These are phyloP conservation scores for Lepidurus apus DNA, from an alignment of 1,140 invertebrate species.

Conservation along the genomic window DNA sequence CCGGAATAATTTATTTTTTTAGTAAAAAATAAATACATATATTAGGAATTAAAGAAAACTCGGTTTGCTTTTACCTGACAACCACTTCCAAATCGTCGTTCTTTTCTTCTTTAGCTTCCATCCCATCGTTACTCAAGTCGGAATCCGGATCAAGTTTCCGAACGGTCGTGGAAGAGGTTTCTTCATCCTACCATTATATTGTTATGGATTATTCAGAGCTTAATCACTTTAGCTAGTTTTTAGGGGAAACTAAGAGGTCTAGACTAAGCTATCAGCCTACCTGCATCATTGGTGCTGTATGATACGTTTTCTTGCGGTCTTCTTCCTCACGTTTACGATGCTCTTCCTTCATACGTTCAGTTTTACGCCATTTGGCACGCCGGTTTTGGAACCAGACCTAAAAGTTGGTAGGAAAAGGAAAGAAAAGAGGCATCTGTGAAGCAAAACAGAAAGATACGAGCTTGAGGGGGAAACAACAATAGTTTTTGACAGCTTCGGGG, in stretches of 20 bases:
- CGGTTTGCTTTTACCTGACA: not conserved
- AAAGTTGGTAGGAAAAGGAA: not conserved
- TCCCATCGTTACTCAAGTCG: conserved; percentile 22
- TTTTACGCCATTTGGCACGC: conserved; percentile 88
- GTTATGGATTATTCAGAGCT: not conserved
- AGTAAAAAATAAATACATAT: not conserved
- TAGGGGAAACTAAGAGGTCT: conserved; percentile 10
- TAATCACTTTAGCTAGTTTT: conserved; percentile 14
- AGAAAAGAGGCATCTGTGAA: not conserved
- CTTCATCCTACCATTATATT: conserved; percentile 7
- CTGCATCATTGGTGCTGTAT: conserved; percentile 31
- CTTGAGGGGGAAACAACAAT: not conserved
- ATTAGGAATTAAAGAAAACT: not conserved
- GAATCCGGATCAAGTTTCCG: conserved; percentile 18
- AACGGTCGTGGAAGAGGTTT: not conserved
- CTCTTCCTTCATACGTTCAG: conserved; percentile 81
- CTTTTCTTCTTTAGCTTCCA: conserved; percentile 25
- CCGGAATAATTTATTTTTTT: no score
- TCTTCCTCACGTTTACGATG: conserved; percentile 73
- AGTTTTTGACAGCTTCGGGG: conserved; percentile 21
- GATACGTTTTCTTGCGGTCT: conserved; percentile 37
- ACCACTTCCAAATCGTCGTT: conserved; percentile 29
- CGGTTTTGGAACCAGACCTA: conserved; percentile 95
- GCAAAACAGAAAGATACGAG: not conserved
- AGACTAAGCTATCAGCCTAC: conserved; percentile 12